Percentiles rank a stretch among this genome's conserved stretches.
Conservation (phyloP, 2,113 vertebrate species). For the Athene cunicularia region DNA sequence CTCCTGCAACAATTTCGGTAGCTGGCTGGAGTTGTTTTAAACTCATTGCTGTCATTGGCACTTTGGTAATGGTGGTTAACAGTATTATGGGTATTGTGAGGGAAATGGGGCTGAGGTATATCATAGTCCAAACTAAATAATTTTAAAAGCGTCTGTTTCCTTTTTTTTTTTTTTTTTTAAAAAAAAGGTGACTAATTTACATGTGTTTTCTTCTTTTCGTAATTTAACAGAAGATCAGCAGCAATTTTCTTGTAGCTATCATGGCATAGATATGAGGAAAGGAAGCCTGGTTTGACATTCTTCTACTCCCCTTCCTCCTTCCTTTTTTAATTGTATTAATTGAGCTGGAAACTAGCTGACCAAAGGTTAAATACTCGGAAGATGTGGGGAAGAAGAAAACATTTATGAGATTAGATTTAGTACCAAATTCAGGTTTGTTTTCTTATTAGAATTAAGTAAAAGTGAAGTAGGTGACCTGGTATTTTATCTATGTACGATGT, state of each 20-base stretch:
- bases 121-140: neutral
- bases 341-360: neutral
- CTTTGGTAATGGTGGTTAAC: neutral
- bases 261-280: neutral
- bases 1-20: constrained; percentile 4
- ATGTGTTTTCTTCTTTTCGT: neutral
- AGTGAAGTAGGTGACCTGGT: neutral
- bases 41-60: neutral
- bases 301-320: neutral
- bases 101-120: neutral
- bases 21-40: neutral
- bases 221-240: neutral
- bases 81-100: neutral
- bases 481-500: neutral
- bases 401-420: neutral
- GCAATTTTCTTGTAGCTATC: neutral
- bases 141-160: neutral
- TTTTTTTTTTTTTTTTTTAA: neutral
- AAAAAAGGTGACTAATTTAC: neutral
- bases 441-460: neutral
- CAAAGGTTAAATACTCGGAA: neutral
- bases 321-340: neutral
- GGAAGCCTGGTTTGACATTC: neutral
- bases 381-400: neutral
- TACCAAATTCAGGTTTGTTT: neutral